Evolutionary conservation across 2,888 invertebrate genomes (phyloP).

Genomic region (Boloria euphrosyne): DNA sequence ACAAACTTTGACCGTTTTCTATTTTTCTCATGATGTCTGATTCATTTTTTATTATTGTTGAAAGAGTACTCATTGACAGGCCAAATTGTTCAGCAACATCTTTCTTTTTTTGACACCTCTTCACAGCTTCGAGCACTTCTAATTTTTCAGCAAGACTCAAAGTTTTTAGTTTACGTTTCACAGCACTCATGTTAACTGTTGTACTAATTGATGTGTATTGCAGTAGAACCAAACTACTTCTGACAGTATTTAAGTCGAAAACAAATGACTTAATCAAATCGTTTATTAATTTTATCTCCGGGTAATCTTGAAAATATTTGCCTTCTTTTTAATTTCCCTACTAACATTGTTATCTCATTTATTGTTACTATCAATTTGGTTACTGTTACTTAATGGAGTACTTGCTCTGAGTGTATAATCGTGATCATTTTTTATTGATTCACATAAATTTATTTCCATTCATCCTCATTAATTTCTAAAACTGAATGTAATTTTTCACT

Average conservation of each 20-base stretch:
- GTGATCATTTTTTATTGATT: too few relatives aligned
- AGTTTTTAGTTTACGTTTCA: constrained; percentile 24
- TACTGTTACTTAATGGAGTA: too few relatives aligned
- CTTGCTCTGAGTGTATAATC: too few relatives aligned
- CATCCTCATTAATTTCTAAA: too few relatives aligned
- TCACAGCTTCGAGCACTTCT: constrained; percentile 22
- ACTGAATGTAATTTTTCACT: too few relatives aligned
- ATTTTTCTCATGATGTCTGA: neutral
- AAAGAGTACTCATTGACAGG: constrained; percentile 29
- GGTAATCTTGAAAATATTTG: too few relatives aligned
- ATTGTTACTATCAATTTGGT: too few relatives aligned
- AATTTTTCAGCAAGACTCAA: constrained; percentile 26
- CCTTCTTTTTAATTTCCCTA: too few relatives aligned
- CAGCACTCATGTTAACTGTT: constrained; percentile 22
- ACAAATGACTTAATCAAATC: too few relatives aligned
- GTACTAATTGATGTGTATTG: neutral
- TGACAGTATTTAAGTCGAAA: neutral
- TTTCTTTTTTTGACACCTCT: constrained; percentile 20
- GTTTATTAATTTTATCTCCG: too few relatives aligned
- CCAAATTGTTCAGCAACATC: constrained; percentile 24
- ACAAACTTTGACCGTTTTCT: constrained; percentile 24
- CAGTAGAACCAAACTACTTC: neutral
- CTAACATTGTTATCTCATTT: too few relatives aligned
- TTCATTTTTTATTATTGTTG: constrained; percentile 33
- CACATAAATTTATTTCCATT: too few relatives aligned